Percentiles rank a stretch among this genome's conserved stretches.
phyloP scores from a whole-genome alignment of 2,797 vertebrate genomes.

The Pteropus rufus region DNA sequence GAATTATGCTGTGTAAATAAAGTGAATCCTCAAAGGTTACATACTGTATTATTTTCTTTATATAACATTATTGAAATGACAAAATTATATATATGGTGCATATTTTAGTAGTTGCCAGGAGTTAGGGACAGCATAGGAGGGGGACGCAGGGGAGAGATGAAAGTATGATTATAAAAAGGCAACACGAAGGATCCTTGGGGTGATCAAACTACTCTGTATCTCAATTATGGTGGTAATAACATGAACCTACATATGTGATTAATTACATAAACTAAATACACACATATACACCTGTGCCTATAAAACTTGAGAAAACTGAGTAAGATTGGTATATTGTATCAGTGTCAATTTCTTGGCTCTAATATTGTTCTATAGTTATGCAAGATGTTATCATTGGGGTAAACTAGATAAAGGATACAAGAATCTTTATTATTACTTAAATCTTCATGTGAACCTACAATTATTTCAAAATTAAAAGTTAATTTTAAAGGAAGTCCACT shows the following conservation, averaged over 20 bases:
- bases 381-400: not conserved
- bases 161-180: not conserved
- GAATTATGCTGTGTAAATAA: not conserved
- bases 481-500: not conserved
- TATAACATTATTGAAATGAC: not conserved
- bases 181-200: not conserved
- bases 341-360: not conserved
- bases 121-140: not conserved
- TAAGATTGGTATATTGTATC: not conserved
- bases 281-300: not conserved
- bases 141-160: not conserved
- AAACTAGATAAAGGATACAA: not conserved
- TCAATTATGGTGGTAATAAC: not conserved
- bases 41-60: not conserved
- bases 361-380: not conserved
- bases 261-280: not conserved
- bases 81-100: not conserved
- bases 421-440: not conserved
- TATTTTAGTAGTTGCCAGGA: not conserved
- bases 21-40: not conserved
- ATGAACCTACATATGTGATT: not conserved
- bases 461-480: not conserved
- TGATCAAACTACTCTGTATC: not conserved
- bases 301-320: not conserved
- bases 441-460: not conserved